A percentile compares a stretch with the other conserved stretches of the same genome.
These are phyloP conservation scores for Serinus canaria DNA, from an alignment of 2,113 vertebrate genomes.

Conservation along the genomic window DNA sequence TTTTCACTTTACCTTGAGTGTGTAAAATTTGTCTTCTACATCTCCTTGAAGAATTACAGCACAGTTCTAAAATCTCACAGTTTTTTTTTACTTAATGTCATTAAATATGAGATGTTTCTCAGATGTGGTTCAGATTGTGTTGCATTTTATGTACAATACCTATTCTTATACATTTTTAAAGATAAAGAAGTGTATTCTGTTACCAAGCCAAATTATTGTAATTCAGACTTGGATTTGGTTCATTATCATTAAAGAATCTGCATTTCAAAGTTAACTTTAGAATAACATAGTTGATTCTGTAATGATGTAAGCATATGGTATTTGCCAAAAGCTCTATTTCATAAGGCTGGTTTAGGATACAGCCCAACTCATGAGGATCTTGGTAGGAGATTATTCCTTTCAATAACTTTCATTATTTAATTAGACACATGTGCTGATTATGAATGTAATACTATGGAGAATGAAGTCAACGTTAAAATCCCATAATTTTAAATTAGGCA, in stretches of 20 bases:
- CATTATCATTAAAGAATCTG: conserved; percentile 14
- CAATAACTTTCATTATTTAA: conserved; percentile 45
- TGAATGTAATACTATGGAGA: conserved; percentile 16
- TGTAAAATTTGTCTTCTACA: not conserved
- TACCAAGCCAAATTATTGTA: not conserved
- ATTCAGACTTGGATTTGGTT: not conserved
- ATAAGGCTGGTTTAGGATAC: conserved; percentile 38
- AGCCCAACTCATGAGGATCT: conserved; percentile 30
- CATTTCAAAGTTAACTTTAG: conserved; percentile 28
- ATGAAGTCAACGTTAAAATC: conserved; percentile 28
- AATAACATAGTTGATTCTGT: conserved; percentile 48
- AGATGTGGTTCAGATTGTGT: not conserved
- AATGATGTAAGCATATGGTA: conserved; percentile 46
- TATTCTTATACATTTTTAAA: not conserved
- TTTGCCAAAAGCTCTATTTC: conserved; percentile 62
- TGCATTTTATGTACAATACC: not conserved
- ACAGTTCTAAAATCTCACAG: not conserved
- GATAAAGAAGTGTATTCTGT: not conserved
- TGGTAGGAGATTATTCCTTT: conserved; percentile 41
- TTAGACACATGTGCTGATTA: conserved; percentile 47
- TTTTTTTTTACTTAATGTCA: not conserved
- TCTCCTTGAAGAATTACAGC: not conserved
- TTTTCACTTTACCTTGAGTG: not conserved
- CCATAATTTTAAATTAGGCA: conserved; percentile 31
- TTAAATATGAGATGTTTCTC: not conserved